phyloP scores from a whole-genome alignment of 2,797 vertebrate genomes.

The Acanthurus tractus region DNA sequence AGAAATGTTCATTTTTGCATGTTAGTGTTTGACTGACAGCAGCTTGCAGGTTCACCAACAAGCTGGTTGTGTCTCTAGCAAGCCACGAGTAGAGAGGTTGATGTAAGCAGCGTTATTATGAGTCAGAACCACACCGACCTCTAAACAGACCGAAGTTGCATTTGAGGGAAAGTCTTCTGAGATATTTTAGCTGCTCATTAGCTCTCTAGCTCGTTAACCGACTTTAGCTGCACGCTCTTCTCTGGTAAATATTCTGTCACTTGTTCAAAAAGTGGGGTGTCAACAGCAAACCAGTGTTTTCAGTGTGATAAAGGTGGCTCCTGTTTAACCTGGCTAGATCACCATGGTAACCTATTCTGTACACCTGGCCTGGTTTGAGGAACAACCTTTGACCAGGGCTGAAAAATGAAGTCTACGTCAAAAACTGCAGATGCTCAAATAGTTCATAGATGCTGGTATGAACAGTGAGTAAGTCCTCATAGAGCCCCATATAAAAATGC shows the following conservation, averaged over 20 bases:
- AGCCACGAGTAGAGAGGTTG: too few species aligned
- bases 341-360: too few species aligned
- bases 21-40: not conserved
- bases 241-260: not conserved
- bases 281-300: too few species aligned
- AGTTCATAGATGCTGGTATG: too few species aligned
- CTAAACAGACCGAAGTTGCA: not conserved
- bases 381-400: too few species aligned
- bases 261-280: not conserved
- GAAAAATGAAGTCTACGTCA: too few species aligned
- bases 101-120: not conserved
- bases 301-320: too few species aligned
- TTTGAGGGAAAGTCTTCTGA: not conserved
- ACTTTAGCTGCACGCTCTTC: not conserved
- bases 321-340: too few species aligned
- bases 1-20: not conserved
- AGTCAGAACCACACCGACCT: not conserved
- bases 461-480: too few species aligned
- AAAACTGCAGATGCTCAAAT: too few species aligned
- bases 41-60: constrained; percentile 5
- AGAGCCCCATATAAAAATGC: too few species aligned
- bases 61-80: not conserved
- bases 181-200: not conserved
- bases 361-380: too few species aligned
- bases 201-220: not conserved